These are phyloP conservation scores for Lepidurus packardi DNA, from an alignment of 1,140 invertebrate species.

Conservation along the genomic window DNA sequence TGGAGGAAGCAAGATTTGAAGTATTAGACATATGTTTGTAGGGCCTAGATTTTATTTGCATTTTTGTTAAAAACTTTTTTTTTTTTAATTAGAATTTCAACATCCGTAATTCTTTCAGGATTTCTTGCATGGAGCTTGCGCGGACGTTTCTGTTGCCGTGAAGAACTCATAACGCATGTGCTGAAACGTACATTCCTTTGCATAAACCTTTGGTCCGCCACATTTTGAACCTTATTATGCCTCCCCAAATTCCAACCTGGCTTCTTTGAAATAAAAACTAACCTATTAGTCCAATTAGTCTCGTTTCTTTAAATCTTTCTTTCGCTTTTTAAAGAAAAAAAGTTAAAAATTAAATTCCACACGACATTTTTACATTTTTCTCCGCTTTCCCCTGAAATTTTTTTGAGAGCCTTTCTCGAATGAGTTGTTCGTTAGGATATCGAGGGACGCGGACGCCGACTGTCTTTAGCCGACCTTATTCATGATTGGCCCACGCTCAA, in stretches of 20 bases:
- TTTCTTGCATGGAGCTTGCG: conserved; percentile 1
- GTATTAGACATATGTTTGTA: too few relatives aligned
- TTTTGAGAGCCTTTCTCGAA: conserved; percentile 16
- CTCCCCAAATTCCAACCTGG: conserved; percentile 11
- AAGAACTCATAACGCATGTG: background rate
- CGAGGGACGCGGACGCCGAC: conserved; percentile 45
- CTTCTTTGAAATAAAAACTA: conserved; percentile 6
- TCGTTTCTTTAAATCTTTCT: background rate
- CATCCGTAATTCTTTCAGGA: background rate
- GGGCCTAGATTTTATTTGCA: too few relatives aligned
- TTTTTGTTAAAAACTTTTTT: background rate
- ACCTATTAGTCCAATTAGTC: background rate
- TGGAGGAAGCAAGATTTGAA: background rate
- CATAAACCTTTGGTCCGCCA: background rate
- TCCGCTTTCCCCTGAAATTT: background rate
- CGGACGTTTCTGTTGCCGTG: background rate
- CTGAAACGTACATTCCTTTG: background rate
- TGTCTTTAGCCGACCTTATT: conserved; percentile 57
- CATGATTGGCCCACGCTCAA: conserved; percentile 57
- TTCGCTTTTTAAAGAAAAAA: background rate
- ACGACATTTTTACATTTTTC: conserved; percentile 2
- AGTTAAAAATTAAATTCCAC: background rate
- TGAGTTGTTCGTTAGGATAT: conserved; percentile 29
- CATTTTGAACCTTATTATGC: background rate
- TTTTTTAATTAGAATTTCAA: background rate